Percentiles rank a stretch among this genome's conserved stretches.
Evolutionary conservation across 2,113 vertebrate species (phyloP).

Genomic region (Neopipo cinnamomea): DNA sequence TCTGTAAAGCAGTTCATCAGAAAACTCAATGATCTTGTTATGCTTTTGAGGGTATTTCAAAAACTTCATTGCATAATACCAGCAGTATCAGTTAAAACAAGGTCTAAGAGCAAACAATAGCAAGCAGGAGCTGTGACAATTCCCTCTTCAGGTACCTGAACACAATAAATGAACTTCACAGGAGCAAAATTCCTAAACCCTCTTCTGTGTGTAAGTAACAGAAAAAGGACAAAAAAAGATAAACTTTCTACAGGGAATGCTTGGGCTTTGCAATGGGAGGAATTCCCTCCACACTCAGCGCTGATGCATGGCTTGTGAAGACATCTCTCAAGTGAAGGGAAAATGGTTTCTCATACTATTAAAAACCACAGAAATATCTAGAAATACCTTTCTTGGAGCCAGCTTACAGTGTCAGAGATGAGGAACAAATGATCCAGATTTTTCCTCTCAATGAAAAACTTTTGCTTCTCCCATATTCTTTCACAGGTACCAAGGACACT

Average conservation of each 20-base stretch:
- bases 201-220: neutral
- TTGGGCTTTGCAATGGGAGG: neutral
- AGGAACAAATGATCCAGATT: neutral
- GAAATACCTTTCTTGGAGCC: neutral
- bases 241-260: neutral
- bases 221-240: neutral
- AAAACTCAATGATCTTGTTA: conserved; percentile 57
- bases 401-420: neutral
- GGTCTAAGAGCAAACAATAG: neutral
- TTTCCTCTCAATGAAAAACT: neutral
- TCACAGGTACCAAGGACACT: neutral
- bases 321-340: neutral
- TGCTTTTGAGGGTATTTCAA: conserved; percentile 54
- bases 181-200: neutral
- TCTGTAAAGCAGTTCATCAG: conserved; percentile 61
- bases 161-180: neutral
- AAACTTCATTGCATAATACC: conserved; percentile 20
- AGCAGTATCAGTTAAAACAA: conserved; percentile 13
- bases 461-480: neutral
- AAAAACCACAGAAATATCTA: neutral
- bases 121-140: neutral
- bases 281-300: neutral
- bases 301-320: neutral
- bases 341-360: neutral
- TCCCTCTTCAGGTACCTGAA: neutral